Evolutionary conservation across 2,797 vertebrate species (phyloP), one percentile per base, ranked within the genome.

Genomic region (Chrosomus eos): DNA sequence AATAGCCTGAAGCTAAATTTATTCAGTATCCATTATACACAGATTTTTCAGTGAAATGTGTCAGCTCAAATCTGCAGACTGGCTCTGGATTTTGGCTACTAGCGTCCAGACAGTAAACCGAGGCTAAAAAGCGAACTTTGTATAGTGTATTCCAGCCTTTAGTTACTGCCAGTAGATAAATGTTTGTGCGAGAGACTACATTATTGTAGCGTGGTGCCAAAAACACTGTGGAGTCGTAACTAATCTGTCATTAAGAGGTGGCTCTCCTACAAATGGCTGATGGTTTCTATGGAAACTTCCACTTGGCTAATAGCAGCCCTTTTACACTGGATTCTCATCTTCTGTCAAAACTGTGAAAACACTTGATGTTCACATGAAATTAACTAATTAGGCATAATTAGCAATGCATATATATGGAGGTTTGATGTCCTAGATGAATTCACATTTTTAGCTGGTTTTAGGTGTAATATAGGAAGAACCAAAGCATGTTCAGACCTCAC

Each of bases 301-400:
- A 53, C 53, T 84, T 86, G 85, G 62, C 82, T 82, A 75, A 82
- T 26, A 81, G 83, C 77, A 81, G 64, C 72, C 80, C 33, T 67
- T 81, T 77, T 85, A 89, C 83, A 87, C 76, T 86, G 83, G 80
- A 87, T 85, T 53, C 72, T 78, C 64, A 51, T 82, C 60, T 73
- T 31, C 60, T 82, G 40, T 80, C 40, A 81, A 83, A 80, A 88
- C 85, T 89, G 88, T 88, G 85, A 88, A 89, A 73, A 71, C 81
- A 78, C 51, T 36, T 60, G 53, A 38, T 16, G 18, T 80, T 84
- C 70, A 71, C 33, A 2, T 71, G 21, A 60, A 68, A 45, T 73
- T 14, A 80, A 80, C 85, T 72, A 33, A 87, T 80, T 48, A 77
- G 72, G 73, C 71, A 38, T 76, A 51, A 85, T 82, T 80, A 68